Base-by-base conservation (phyloP, 1,140 invertebrate species). In the Kradibia gibbosae region DNA sequence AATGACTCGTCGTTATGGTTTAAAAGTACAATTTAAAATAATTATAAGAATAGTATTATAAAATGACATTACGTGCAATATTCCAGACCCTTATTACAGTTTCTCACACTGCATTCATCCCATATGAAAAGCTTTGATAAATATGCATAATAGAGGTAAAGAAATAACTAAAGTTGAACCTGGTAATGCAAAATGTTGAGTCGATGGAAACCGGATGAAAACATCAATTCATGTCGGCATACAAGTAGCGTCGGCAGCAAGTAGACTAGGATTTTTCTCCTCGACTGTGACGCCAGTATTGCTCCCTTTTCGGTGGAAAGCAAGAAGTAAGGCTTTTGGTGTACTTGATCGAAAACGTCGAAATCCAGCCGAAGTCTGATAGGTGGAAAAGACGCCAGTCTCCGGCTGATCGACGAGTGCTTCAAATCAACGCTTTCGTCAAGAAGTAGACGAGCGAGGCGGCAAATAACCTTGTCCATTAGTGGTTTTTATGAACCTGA, bases 261-360 rank as follows among this genome's bases (percentile, higher is more conserved):
- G 39, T 17, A 36, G 45, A 50, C 45, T 67, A 8, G 74, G 42
- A 50, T 77, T 77, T 48, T 20, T 13, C 22, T 77, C 36, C 4
- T 36, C 25, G 60, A 22, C 13, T 11, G 28, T 1, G 1, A 60
- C 28, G 15, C 15, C 45, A 78, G 60, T 34, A 55, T 55, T 53
- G 48, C 42, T 34, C 20, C 42, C 42, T 78, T 78, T 78, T 67
- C 25, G 60, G 42, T 42, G 57, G 13, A 73, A 28, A 53, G 60
- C 42, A 67, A 67, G 45, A 67, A 11, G 60, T 3, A 48, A 62
- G 50, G 57, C 60, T 67, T 31, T 62, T 28, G n/a, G 45, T 1
- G 60, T 28, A 28, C 60, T 78, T 50, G 28, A 78, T 78, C 42
- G 75, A 65, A 78, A 78, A 78, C 57, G 42, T 78, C 42, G 60